Percentiles rank a stretch among this genome's conserved stretches.
These are phyloP conservation scores for Pseudomyrmex dendroicus DNA, from an alignment of 1,140 invertebrate species.

Conservation along the genomic window DNA sequence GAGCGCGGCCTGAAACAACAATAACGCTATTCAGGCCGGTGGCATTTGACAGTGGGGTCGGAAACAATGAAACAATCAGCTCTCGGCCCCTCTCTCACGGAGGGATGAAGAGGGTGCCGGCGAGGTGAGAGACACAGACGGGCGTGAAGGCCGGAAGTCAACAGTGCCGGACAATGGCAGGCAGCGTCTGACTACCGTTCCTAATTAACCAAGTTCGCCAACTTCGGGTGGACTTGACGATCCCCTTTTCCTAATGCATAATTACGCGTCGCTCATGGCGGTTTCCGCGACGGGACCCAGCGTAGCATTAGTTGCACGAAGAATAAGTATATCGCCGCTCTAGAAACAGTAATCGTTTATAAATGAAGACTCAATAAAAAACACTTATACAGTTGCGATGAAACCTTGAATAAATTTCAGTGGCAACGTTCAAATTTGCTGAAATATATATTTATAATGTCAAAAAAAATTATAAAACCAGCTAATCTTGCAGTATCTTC, in stretches of 20 bases:
- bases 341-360: not conserved
- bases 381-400: not conserved
- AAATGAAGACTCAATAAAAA: not conserved
- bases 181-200: conserved; percentile 80
- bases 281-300: conserved; percentile 29
- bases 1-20: conserved; percentile 81
- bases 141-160: conserved; percentile 79
- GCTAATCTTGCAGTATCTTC: too few relatives aligned
- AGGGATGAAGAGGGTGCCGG: not conserved
- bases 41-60: conserved; percentile 83
- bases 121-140: conserved; percentile 38
- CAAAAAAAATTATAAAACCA: not conserved
- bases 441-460: not conserved
- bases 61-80: conserved; percentile 85
- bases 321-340: too few relatives aligned
- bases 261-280: conserved; percentile 57
- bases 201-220: conserved; percentile 82
- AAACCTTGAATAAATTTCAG: too few relatives aligned
- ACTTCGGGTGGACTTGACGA: conserved; percentile 77
- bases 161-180: conserved; percentile 82
- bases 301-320: not conserved
- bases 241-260: conserved; percentile 59
- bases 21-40: conserved; percentile 80
- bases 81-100: conserved; percentile 62
- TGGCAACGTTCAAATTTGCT: not conserved